Percentiles rank a stretch among this genome's conserved stretches.
These are phyloP conservation scores for Cochlearius cochlearius DNA, from an alignment of 2,113 vertebrate genomes.

Conservation along the genomic window DNA sequence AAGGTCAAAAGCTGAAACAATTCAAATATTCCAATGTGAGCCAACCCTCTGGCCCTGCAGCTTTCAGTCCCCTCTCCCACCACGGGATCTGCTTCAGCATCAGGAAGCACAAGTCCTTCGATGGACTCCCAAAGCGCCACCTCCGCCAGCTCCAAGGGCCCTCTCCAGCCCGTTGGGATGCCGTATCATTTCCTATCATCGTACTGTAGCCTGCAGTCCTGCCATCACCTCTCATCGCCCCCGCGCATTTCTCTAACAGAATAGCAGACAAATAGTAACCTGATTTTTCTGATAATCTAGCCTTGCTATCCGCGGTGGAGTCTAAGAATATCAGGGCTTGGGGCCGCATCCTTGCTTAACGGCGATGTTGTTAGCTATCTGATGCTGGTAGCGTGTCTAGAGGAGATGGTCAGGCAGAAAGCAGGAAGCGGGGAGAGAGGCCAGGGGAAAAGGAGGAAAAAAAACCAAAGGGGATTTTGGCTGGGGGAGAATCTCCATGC, in stretches of 20 bases:
- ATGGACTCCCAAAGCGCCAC: neutral
- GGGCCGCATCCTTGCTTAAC: neutral
- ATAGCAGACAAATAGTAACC: neutral
- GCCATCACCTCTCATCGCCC: neutral
- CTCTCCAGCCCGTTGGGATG: accelerated
- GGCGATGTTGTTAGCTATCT: neutral
- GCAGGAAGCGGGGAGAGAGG: neutral
- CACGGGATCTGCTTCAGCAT: neutral
- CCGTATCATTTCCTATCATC: accelerated
- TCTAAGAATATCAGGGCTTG: neutral
- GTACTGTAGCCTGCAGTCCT: neutral
- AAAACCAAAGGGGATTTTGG: neutral
- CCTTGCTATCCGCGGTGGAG: neutral
- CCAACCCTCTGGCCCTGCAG: neutral
- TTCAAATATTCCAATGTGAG: neutral
- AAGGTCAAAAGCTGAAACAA: neutral
- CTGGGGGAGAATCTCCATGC: neutral
- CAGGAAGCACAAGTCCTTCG: neutral
- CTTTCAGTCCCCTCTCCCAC: neutral
- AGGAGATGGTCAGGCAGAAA: neutral
- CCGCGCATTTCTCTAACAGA: neutral
- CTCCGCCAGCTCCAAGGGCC: neutral
- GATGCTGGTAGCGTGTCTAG: neutral
- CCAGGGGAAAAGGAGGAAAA: neutral
- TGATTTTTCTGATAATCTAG: neutral